phyloP scores from a whole-genome alignment of 2,797 vertebrate genomes.

The Acanthurus tractus region DNA sequence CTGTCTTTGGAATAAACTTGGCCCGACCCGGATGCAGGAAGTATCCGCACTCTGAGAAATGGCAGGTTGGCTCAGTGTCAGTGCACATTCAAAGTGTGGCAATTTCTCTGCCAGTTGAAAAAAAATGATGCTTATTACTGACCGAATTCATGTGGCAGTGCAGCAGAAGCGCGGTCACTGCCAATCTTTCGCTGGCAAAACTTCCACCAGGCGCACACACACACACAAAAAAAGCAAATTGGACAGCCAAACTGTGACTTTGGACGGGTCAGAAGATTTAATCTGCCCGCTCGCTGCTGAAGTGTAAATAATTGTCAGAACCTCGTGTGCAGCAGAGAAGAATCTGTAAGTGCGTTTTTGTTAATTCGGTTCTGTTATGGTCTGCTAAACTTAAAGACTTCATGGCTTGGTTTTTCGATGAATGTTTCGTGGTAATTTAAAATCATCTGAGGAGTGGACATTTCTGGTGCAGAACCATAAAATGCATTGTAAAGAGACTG shows the following conservation, averaged over 20 bases:
- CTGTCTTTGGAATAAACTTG: constrained; percentile 8
- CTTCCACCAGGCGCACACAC: background rate
- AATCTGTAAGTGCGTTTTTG: constrained; percentile 45
- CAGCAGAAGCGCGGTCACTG: constrained; percentile 35
- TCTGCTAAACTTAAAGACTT: constrained; percentile 54
- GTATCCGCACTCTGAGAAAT: background rate
- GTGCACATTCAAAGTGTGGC: constrained; percentile 23
- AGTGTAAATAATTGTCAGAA: constrained; percentile 71
- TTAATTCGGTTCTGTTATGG: constrained; percentile 53
- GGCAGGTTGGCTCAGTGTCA: constrained; percentile 26
- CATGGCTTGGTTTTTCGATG: constrained; percentile 22
- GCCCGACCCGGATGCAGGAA: constrained; percentile 11
- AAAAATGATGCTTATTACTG: constrained; percentile 53
- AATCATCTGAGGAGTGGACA: constrained; percentile 49
- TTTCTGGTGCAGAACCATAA: constrained; percentile 38
- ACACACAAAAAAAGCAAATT: constrained; percentile 28
- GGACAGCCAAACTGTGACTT: constrained; percentile 63
- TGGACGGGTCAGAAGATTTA: constrained; percentile 51
- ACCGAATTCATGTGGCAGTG: constrained; percentile 37
- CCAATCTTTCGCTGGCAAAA: constrained; percentile 48
- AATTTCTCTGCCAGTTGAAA: constrained; percentile 8
- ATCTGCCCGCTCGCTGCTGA: constrained; percentile 34
- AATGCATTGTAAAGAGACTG: constrained; percentile 26
- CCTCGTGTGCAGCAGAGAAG: constrained; percentile 46
- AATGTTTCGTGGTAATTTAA: constrained; percentile 31